These are phyloP conservation scores for Pseudomyrmex pallidus DNA, from an alignment of 1,140 invertebrate genomes.

Conservation along the genomic window DNA sequence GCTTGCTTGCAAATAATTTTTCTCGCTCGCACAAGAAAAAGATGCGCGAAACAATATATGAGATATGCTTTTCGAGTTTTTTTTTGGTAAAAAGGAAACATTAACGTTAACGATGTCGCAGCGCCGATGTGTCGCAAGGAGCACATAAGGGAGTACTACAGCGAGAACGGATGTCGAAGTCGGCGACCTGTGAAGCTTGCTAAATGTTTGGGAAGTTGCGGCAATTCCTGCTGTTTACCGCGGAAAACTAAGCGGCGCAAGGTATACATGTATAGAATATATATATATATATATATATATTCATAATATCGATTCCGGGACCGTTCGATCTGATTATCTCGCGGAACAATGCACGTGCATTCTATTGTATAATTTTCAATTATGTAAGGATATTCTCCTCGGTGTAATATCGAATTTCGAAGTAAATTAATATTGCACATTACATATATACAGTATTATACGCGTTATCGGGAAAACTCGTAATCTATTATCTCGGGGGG, in stretches of 20 bases:
- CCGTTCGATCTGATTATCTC: neutral
- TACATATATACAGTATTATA: constrained; percentile 1
- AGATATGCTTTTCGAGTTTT: neutral
- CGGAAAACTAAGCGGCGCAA: constrained; percentile 96
- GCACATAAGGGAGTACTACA: constrained; percentile 94
- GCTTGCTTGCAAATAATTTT: no score
- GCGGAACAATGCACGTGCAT: constrained; percentile 7
- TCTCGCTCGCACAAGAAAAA: no score
- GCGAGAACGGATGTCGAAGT: constrained; percentile 95
- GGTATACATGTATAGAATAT: constrained; percentile 84
- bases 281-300: neutral
- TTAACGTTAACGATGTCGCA: constrained; percentile 75
- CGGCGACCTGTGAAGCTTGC: constrained; percentile 95
- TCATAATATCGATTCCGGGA: neutral
- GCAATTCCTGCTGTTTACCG: constrained; percentile 93
- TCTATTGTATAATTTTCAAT: constrained; percentile 41
- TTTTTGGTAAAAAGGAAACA: no score
- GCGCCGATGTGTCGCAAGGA: constrained; percentile 95
- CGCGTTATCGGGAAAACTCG: neutral
- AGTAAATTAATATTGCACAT: constrained; percentile 31
- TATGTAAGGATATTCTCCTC: neutral
- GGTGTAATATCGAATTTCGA: neutral
- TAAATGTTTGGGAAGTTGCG: constrained; percentile 91
- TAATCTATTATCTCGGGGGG: neutral
- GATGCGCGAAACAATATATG: no score